Evolutionary conservation across 2,113 vertebrate species (phyloP).

Genomic region (Oceanites oceanicus): DNA sequence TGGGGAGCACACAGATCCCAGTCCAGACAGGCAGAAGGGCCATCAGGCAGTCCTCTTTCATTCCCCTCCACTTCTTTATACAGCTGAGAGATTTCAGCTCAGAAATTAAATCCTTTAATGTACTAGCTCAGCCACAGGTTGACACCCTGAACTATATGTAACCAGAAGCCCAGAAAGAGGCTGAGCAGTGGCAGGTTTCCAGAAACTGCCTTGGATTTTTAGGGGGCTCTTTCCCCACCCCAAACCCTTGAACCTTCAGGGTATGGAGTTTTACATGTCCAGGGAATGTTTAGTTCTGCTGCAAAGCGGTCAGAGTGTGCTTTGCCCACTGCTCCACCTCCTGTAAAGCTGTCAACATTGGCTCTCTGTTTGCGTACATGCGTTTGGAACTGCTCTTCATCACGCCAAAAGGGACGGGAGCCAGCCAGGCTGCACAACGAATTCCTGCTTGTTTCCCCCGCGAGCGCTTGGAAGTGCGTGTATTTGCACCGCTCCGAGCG

Average conservation of each 20-base stretch:
- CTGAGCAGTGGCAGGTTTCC: slow-evolving; percentile 1
- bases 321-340: slow-evolving; percentile 29
- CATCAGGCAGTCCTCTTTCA: background rate
- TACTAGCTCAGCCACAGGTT: slow-evolving; percentile 2
- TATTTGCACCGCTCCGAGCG: background rate
- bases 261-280: accelerated
- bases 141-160: background rate
- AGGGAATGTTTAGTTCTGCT: background rate
- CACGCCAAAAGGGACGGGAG: slow-evolving; percentile 6
- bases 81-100: slow-evolving; percentile 29
- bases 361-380: slow-evolving; percentile 20
- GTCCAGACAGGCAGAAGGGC: background rate
- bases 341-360: slow-evolving; percentile 39
- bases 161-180: slow-evolving; percentile 2
- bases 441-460: slow-evolving; percentile 25
- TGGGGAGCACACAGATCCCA: background rate
- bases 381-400: slow-evolving; percentile 28
- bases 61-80: background rate
- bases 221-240: background rate
- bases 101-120: slow-evolving; percentile 36
- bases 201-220: background rate
- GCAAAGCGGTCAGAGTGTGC: background rate
- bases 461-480: background rate
- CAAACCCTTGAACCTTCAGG: background rate
- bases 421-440: slow-evolving; percentile 27